Evolutionary conservation across 2,888 invertebrate genomes (phyloP), one percentile per base, ranked within the genome.

Genomic region (Protonemura montana): DNA sequence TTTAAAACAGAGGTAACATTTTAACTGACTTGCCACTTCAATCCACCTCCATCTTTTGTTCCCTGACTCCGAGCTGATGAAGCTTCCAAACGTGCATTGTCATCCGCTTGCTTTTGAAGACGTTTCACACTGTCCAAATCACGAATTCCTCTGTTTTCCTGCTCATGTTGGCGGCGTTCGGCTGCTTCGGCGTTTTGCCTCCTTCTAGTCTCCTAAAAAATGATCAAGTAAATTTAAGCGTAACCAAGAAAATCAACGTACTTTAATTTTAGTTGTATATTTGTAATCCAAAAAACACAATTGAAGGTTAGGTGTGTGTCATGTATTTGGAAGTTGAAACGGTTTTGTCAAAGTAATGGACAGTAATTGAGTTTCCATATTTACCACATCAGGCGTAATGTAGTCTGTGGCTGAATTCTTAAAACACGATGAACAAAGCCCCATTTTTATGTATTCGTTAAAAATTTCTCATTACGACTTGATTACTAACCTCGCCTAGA

Each of bases 161-260:
- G 93, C 89, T 95, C 94, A 0, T 92, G 91, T 0, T 93, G 92
- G 0, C 95, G 92, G 82, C 92, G 92, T 90, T 95, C 95, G 0
- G 95, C 95, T 0, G 95, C 95, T 89, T 95, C 95, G 6, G 93
- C 92, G 89, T 94, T 94, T 89, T 94, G 94, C 26, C 92, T 92
- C 41, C 95, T 92, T 85, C 95, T 93, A 10, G 93, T 93, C 90
- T 95, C 95, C 95, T 95, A 88, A 13, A 88, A 88, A 80, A 88
- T 85, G 41, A 26, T 3, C 35, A 35, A 35, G 3, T 3, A n/a
- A n/a, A n/a, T n/a, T n/a, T n/a, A n/a, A n/a, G n/a, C n/a, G n/a
- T n/a, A n/a, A n/a, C n/a, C n/a, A n/a, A n/a, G n/a, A n/a, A n/a
- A n/a, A n/a, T n/a, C n/a, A n/a, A n/a, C n/a, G n/a, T n/a, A n/a